These are phyloP conservation scores for Hippasteria phrygiana DNA, from an alignment of 53 echinoderm and acorn worm species.

Conservation along the genomic window DNA sequence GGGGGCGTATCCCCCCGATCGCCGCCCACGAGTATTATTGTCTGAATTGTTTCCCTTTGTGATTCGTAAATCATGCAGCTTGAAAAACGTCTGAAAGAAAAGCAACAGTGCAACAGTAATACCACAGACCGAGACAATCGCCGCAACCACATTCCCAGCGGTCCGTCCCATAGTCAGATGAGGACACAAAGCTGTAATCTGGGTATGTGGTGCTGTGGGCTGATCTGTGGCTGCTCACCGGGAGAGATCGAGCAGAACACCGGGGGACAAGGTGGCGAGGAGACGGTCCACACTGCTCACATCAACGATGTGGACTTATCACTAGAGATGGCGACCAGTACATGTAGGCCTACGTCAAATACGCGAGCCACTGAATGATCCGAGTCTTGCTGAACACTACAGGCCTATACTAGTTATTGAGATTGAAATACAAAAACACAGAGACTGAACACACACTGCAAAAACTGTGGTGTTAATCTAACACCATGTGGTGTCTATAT, in stretches of 20 bases:
- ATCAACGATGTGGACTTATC: constrained; percentile 46
- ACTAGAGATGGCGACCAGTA: neutral
- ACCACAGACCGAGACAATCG: neutral
- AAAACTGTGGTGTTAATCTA: no score
- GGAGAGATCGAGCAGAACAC: neutral
- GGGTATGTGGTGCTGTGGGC: constrained; percentile 59
- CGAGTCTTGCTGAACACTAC: neutral
- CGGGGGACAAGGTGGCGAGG: neutral
- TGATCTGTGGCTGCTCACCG: constrained; percentile 60
- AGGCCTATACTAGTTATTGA: no score
- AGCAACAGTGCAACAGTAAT: neutral
- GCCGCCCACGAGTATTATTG: neutral
- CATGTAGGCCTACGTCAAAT: no score
- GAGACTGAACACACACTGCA: no score
- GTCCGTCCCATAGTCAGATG: constrained; percentile 5
- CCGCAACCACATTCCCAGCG: neutral
- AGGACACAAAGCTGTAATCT: neutral
- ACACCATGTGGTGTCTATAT: no score
- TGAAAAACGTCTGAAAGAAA: constrained; percentile 18
- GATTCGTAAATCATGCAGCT: constrained; percentile 2
- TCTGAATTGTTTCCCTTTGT: neutral
- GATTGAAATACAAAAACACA: no score
- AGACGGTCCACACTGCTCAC: constrained; percentile 8
- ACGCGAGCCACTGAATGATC: neutral
- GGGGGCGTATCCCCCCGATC: no score